A percentile compares a stretch with the other conserved stretches of the same genome.
Conservation (phyloP, 1,140 invertebrate genomes). For the Tigriopus japonicus region DNA sequence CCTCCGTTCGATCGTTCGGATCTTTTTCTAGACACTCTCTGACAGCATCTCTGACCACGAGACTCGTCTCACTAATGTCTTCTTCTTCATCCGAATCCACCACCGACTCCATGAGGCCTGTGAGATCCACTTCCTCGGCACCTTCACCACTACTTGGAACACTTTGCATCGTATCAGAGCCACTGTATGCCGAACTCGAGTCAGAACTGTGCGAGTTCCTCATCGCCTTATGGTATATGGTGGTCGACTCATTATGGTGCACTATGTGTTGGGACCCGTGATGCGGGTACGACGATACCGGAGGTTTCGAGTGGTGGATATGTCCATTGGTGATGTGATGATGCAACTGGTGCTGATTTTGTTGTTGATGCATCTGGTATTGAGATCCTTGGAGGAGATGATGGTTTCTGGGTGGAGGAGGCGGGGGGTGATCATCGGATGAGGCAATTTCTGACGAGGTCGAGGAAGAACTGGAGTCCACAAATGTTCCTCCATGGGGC, state of each 20-base stretch:
- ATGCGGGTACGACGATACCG: neutral
- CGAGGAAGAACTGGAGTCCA: neutral
- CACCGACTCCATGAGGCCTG: slow-evolving; percentile 76
- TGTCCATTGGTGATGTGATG: no score
- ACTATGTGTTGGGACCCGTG: neutral
- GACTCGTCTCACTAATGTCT: slow-evolving; percentile 33
- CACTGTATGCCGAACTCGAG: slow-evolving; percentile 83
- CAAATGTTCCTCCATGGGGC: neutral
- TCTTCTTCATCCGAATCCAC: slow-evolving; percentile 73
- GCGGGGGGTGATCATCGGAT: neutral
- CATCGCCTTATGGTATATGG: slow-evolving; percentile 17
- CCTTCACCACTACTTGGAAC: slow-evolving; percentile 34
- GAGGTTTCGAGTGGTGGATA: neutral
- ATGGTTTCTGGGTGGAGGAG: neutral
- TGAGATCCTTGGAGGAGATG: no score
- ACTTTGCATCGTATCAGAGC: slow-evolving; percentile 86
- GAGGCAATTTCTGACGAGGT: neutral
- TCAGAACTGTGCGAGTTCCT: slow-evolving; percentile 52
- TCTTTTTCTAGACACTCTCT: slow-evolving; percentile 94
- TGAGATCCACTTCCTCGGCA: slow-evolving; percentile 67
- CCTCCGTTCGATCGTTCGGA: slow-evolving; percentile 72
- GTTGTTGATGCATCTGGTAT: no score
- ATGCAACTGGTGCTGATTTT: no score
- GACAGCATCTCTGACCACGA: slow-evolving; percentile 56
- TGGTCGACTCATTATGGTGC: slow-evolving; percentile 15